Evolutionary conservation across 2,113 vertebrate genomes (phyloP), one percentile per base, ranked within the genome.

Genomic region (Melanerpes aurifrons): DNA sequence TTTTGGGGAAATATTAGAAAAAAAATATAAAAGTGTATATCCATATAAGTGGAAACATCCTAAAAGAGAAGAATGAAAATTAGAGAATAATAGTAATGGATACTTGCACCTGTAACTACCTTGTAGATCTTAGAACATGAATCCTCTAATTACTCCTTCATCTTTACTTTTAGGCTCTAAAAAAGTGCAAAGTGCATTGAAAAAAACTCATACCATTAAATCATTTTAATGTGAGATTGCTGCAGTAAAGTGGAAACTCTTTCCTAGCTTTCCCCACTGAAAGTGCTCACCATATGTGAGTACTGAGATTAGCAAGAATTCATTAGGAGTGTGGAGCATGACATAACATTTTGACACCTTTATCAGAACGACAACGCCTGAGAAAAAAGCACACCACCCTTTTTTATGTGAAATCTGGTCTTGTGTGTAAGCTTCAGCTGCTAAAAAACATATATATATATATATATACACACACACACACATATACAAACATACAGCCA

Each of bases 11-110:
- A 59, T 5, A 43, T 21, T 9, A 32, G n/a, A 35, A 66, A 61
- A 11, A 2, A 5, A 19, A 25, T 7, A 7, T 50, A 6, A 35
- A 77, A 25, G 3, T 48, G 3, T 29, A 0, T 37, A 32, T 45
- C 15, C 35, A 2, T 40, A 2, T 48, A 79, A 72, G 28, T 25
- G 35, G 54, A 88, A 90, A 54, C 9, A 61, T 35, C 3, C 19
- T n/a, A 14, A 53, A 90, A 66, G 9, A 69, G 25, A 84, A 68
- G 12, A 82, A 64, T 3, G 37, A 31, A 80, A 70, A 54, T 13
- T 2, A 15, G 1, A 58, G 20, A 32, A n/a, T 24, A 72, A 74
- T 45, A 20, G 9, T 13, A n/a, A 1, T 8, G 10, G 29, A 29
- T 67, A 63, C 7, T n/a, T 66, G 18, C 8, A 59, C 3, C 4